Evolutionary conservation across 2,113 vertebrate species (phyloP).

Genomic region (Psittacus erithacus): DNA sequence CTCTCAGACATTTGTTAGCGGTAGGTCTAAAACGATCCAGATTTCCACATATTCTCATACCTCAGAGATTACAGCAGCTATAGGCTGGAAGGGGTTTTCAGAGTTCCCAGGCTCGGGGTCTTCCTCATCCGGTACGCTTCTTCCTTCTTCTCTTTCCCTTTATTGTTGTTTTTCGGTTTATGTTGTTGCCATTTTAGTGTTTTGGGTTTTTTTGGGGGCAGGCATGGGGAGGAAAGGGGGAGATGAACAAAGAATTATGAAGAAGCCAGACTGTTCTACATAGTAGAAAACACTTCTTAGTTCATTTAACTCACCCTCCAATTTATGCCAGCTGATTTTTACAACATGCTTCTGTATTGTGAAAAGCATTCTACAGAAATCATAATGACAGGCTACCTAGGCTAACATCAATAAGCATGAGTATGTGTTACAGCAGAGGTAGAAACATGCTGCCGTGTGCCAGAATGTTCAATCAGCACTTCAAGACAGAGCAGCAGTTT

Average conservation of each 20-base stretch:
- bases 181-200: neutral
- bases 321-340: neutral
- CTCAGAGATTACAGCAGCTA: constrained; percentile 83
- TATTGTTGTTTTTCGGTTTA: constrained; percentile 66
- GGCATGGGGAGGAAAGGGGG: accelerated
- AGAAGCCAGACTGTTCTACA: neutral
- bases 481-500: neutral
- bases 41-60: constrained; percentile 68
- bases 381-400: neutral
- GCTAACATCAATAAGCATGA: neutral
- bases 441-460: neutral
- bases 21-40: neutral
- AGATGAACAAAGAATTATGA: neutral
- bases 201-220: neutral
- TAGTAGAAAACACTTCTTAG: neutral
- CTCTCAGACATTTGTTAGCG: neutral
- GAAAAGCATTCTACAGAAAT: neutral
- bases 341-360: neutral
- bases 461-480: neutral
- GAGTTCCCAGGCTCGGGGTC: constrained; percentile 69
- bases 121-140: constrained; percentile 60
- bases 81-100: constrained; percentile 89
- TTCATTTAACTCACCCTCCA: neutral
- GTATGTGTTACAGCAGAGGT: neutral
- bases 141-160: constrained; percentile 82